Percentiles rank a stretch among this genome's conserved stretches.
Conservation (phyloP, 2,113 vertebrate genomes). For the Micronycteris hirsuta region DNA sequence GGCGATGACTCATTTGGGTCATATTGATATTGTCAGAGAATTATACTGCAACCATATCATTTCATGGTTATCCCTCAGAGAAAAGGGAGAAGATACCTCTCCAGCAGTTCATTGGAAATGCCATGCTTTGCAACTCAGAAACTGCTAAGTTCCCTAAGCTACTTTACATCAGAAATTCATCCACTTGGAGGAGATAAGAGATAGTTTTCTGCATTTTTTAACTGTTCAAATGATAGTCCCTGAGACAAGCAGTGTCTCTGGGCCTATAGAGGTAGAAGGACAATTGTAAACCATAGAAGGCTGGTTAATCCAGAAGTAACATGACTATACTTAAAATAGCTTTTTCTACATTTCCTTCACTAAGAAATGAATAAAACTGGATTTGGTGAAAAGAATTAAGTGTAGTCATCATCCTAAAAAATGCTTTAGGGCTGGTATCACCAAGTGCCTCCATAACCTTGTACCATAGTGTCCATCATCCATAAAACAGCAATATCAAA, state of each 20-base stretch:
- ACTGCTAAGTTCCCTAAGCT: conserved; percentile 25
- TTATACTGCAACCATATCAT: background rate
- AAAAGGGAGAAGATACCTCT: background rate
- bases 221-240: conserved; percentile 8
- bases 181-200: background rate
- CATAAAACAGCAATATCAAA: background rate
- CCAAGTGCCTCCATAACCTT: background rate
- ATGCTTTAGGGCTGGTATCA: background rate
- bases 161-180: conserved; percentile 25
- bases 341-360: background rate
- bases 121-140: background rate
- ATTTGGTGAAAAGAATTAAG: background rate
- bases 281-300: background rate
- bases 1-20: background rate
- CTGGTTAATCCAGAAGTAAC: background rate
- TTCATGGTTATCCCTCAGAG: conserved; percentile 19
- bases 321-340: background rate
- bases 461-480: background rate
- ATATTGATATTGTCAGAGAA: background rate
- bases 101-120: background rate
- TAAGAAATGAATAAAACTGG: background rate
- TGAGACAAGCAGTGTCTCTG: background rate
- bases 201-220: background rate
- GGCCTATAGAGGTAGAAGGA: background rate
- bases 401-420: background rate